Percentiles rank a stretch among this genome's conserved stretches.
These are phyloP conservation scores for Halcyon smyrnensis DNA, from an alignment of 2,797 vertebrate genomes.

Conservation along the genomic window DNA sequence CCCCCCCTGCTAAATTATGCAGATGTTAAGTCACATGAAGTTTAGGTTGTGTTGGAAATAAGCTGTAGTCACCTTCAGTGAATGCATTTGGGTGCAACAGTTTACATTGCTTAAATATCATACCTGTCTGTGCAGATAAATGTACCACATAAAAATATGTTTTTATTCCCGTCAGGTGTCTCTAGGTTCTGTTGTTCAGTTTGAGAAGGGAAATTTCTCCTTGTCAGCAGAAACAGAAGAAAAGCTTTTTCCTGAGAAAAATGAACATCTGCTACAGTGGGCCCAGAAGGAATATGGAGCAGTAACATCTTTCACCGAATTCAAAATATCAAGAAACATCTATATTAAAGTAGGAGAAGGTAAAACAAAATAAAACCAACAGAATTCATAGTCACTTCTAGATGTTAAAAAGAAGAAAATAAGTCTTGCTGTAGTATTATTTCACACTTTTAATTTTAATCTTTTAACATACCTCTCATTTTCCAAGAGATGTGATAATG, in stretches of 20 bases:
- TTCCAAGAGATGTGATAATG: not conserved
- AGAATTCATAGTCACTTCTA: not conserved
- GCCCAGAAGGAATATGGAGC: constrained; percentile 89
- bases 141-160: not conserved
- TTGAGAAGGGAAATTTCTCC: constrained; percentile 88
- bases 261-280: constrained; percentile 91
- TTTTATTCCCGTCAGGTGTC: constrained; percentile 84
- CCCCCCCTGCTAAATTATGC: not conserved
- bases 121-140: not conserved
- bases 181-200: constrained; percentile 85
- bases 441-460: not conserved
- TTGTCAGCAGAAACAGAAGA: constrained; percentile 79
- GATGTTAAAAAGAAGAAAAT: not conserved
- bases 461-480: not conserved
- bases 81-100: not conserved
- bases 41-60: not conserved
- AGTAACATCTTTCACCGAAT: constrained; percentile 97
- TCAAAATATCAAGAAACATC: constrained; percentile 91
- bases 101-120: not conserved
- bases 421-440: not conserved
- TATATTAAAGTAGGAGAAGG: constrained; percentile 99
- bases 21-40: not conserved
- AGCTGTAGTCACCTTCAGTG: not conserved
- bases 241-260: constrained; percentile 87
- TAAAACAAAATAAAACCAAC: constrained; percentile 47